These are phyloP conservation scores for Mesochorus sp. DNA, from an alignment of 2,888 invertebrate genomes.

Conservation along the genomic window DNA sequence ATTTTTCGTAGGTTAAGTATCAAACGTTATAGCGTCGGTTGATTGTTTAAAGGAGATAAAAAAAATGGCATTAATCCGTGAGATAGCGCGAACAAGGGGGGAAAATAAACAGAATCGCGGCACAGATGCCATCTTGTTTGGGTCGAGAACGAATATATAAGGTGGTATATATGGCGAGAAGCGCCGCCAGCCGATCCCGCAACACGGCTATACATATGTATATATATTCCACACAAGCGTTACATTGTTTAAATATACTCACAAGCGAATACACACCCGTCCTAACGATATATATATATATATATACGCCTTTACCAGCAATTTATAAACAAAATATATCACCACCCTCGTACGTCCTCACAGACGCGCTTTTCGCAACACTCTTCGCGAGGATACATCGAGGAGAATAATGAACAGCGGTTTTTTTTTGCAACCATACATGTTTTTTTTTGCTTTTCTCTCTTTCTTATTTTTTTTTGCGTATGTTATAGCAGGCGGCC, in stretches of 20 bases:
- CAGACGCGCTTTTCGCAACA: constrained; percentile 4
- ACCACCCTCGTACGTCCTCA: neutral
- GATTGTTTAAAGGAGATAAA: neutral
- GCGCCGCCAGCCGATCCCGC: neutral
- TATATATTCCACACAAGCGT: neutral
- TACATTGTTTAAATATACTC: too few relatives aligned
- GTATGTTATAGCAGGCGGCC: too few relatives aligned
- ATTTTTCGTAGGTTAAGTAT: too few relatives aligned
- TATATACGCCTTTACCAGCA: neutral
- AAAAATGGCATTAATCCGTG: neutral
- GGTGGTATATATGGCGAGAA: constrained; percentile 35
- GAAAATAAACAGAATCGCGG: constrained; percentile 72
- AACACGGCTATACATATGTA: neutral
- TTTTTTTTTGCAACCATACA: constrained; percentile 68
- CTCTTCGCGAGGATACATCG: constrained; percentile 60
- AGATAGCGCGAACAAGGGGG: constrained; percentile 46
- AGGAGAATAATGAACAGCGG: constrained; percentile 50
- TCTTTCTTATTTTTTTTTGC: too few relatives aligned
- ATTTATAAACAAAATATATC: neutral
- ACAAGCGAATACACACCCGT: constrained; percentile 11
- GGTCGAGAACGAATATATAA: constrained; percentile 33
- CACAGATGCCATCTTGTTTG: constrained; percentile 75
- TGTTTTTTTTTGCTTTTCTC: constrained; percentile 49
- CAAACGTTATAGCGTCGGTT: neutral
- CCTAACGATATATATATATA: neutral